These are phyloP conservation scores for Acanthoscelides obtectus DNA, from an alignment of 2,888 invertebrate species.

Conservation along the genomic window DNA sequence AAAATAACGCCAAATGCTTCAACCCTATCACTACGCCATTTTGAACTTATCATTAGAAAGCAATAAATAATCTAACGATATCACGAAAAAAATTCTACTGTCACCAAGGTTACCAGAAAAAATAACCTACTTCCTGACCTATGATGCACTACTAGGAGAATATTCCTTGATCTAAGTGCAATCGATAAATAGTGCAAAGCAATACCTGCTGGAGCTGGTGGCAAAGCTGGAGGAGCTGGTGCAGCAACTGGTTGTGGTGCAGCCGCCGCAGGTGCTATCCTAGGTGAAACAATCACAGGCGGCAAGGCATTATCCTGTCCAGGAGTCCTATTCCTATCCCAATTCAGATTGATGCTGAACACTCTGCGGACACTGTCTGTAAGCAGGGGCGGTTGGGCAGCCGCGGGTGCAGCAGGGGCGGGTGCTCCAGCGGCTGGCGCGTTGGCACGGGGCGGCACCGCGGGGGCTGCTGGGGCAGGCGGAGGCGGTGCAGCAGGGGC, in stretches of 20 bases:
- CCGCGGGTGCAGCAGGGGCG: slow-evolving; percentile 28
- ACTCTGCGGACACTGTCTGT: slow-evolving; percentile 42
- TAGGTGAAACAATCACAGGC: slow-evolving; percentile 19
- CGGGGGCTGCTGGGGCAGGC: slow-evolving; percentile 18
- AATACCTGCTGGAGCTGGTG: slow-evolving; percentile 12
- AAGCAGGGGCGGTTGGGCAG: slow-evolving; percentile 30
- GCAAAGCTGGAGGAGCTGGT: slow-evolving; percentile 10
- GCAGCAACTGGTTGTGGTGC: slow-evolving; percentile 19
- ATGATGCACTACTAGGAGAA: no score
- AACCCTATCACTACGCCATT: no score
- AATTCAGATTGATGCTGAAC: slow-evolving; percentile 43
- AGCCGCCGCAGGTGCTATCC: slow-evolving; percentile 16
- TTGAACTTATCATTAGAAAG: no score
- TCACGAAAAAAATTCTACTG: no score
- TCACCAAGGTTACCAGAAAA: no score
- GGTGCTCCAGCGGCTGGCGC: slow-evolving; percentile 20
- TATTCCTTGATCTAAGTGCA: no score
- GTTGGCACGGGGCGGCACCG: slow-evolving; percentile 21
- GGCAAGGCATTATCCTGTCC: slow-evolving; percentile 15
- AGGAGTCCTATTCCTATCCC: slow-evolving; percentile 38
- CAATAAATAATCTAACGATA: no score
- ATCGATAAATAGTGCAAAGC: slow-evolving; percentile 6
- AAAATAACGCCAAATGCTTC: no score
- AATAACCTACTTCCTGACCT: no score
- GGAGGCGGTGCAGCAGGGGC: slow-evolving; percentile 21